These are phyloP conservation scores for Saguinus midas DNA, from an alignment of 2,113 vertebrate genomes.

Conservation along the genomic window DNA sequence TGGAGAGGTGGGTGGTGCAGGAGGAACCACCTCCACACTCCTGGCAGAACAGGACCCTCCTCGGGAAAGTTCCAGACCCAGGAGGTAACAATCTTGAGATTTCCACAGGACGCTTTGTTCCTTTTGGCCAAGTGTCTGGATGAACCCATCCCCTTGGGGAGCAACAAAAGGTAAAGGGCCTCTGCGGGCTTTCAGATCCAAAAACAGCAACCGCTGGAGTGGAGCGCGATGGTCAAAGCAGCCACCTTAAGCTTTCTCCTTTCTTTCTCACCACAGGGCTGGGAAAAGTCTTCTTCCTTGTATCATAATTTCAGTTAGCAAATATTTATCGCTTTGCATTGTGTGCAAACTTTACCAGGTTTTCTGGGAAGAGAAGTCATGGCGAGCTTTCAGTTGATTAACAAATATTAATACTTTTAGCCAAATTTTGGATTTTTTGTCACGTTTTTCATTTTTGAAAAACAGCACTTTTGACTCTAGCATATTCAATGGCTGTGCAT, in stretches of 20 bases:
- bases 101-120: neutral
- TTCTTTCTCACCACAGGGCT: neutral
- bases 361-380: neutral
- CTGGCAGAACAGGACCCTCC: neutral
- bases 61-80: neutral
- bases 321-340: neutral
- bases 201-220: neutral
- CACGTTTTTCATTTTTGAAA: neutral
- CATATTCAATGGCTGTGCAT: neutral
- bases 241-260: neutral
- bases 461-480: constrained; percentile 20
- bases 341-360: neutral
- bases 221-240: neutral
- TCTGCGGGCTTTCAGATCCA: neutral
- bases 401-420: neutral
- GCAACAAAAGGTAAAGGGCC: neutral
- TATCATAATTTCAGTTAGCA: too few species aligned
- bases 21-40: neutral
- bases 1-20: neutral
- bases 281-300: neutral
- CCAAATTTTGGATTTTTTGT: neutral
- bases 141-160: neutral
- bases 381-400: neutral
- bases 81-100: neutral
- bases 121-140: neutral